A percentile compares a stretch with the other conserved stretches of the same genome.
Evolutionary conservation across 1,140 invertebrate species (phyloP).

Genomic region (Zaprionus ghesquierei): DNA sequence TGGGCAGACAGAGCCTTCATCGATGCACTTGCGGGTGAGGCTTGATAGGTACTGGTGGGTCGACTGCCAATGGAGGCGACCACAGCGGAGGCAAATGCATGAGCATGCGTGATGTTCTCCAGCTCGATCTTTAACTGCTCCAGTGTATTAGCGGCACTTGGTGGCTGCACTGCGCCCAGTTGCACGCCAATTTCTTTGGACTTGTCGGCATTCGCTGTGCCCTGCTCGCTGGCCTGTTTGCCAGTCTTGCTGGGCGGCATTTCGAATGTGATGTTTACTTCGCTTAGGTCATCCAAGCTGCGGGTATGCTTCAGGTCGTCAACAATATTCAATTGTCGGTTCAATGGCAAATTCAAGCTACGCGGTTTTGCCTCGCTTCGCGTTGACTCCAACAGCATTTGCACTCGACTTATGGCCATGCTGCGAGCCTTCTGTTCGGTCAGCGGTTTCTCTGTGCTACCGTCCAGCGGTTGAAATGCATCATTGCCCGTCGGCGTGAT

Average conservation of each 20-base stretch:
- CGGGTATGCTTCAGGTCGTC: constrained; percentile 67
- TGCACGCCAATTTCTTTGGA: constrained; percentile 51
- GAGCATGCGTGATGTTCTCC: constrained; percentile 84
- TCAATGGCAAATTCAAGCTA: constrained; percentile 64
- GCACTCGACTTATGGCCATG: constrained; percentile 57
- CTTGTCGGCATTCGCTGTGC: constrained; percentile 39
- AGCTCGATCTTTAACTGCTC: constrained; percentile 84
- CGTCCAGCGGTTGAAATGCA: constrained; percentile 40
- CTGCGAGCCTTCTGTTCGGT: constrained; percentile 45
- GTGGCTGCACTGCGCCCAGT: constrained; percentile 49
- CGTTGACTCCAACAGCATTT: constrained; percentile 60
- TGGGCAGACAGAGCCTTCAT: constrained; percentile 48
- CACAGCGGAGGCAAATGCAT: constrained; percentile 75
- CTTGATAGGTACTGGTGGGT: constrained; percentile 45
- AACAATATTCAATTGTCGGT: constrained; percentile 59
- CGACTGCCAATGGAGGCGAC: constrained; percentile 68
- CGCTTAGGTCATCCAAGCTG: constrained; percentile 65
- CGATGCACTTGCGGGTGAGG: constrained; percentile 58
- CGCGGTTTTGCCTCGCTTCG: constrained; percentile 51
- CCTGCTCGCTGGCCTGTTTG: constrained; percentile 5
- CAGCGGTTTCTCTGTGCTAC: constrained; percentile 34
- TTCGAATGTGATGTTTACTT: constrained; percentile 73
- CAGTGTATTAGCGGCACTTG: constrained; percentile 83
- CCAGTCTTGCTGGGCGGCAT: constrained; percentile 58
- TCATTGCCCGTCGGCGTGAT: constrained; percentile 74